A percentile compares a stretch with the other conserved stretches of the same genome.
Conservation (phyloP, 2,888 invertebrate genomes). For the Caenorhabditis sp. region DNA sequence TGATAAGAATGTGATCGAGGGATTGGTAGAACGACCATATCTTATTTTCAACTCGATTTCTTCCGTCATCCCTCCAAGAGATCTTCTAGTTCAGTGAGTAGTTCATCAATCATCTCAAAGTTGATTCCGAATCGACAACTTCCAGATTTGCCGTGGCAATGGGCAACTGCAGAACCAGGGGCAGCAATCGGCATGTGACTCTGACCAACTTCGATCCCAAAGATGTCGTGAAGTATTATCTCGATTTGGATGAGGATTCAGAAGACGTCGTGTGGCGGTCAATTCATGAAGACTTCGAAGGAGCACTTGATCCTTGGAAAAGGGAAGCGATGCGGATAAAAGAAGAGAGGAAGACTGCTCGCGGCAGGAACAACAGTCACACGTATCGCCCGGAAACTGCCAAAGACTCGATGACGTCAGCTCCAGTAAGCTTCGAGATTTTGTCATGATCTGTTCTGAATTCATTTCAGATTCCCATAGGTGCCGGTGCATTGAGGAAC, state of each 20-base stretch:
- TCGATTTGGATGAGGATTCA: constrained; percentile 31
- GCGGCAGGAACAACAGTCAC: constrained; percentile 26
- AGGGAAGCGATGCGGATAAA: constrained; percentile 8
- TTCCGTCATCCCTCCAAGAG: constrained; percentile 7
- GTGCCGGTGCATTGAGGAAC: no score
- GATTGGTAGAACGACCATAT: constrained; percentile 3
- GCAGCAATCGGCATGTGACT: no score
- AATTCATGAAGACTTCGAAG: background rate
- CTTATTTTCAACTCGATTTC: constrained; percentile 28
- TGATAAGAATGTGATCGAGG: constrained; percentile 23
- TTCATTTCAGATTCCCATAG: constrained; percentile 21
- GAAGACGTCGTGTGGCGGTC: constrained; percentile 33
- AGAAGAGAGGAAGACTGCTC: background rate
- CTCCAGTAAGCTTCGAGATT: constrained; percentile 13
- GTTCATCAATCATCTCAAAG: background rate
- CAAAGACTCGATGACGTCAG: background rate
- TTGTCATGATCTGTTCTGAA: no score
- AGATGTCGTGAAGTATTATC: constrained; percentile 9
- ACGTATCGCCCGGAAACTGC: background rate
- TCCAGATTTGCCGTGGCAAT: constrained; percentile 5
- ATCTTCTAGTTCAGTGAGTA: constrained; percentile 12
- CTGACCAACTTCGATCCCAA: background rate
- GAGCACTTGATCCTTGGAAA: background rate
- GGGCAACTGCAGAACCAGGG: no score
- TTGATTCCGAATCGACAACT: no score